A percentile compares a stretch with the other conserved stretches of the same genome.
Conservation (phyloP, 1,140 invertebrate genomes). For the Trachymyrmex cornetzi region DNA sequence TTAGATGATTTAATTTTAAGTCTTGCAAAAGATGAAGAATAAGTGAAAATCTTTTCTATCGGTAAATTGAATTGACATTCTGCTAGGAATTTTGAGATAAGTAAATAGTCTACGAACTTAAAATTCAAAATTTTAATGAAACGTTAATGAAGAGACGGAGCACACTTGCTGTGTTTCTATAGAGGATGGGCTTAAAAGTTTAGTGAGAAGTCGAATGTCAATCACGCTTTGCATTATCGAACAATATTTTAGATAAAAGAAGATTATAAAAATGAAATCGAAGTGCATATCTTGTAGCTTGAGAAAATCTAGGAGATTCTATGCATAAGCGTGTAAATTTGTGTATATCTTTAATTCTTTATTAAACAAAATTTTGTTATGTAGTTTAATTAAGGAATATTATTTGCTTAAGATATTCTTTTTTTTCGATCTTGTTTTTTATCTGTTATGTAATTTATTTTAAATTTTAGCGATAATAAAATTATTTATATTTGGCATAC, state of each 20-base stretch:
- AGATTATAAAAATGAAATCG: conserved; percentile 55
- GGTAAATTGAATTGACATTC: neutral
- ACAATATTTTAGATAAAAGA: conserved; percentile 68
- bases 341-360: neutral
- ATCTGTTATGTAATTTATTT: neutral
- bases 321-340: neutral
- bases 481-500: neutral
- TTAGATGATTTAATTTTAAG: conserved; percentile 12
- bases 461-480: neutral
- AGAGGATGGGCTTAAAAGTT: conserved; percentile 81
- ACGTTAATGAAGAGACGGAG: conserved; percentile 64
- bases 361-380: neutral
- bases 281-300: neutral
- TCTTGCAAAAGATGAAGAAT: neutral
- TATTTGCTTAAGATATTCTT: neutral
- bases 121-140: conserved; percentile 80
- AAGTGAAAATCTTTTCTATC: neutral
- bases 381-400: neutral
- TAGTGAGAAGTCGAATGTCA: conserved; percentile 83
- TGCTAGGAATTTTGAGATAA: neutral
- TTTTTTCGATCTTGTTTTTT: neutral
- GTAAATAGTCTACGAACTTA: neutral
- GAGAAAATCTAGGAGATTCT: neutral
- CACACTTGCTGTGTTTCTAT: conserved; percentile 83
- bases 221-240: conserved; percentile 84